Base-by-base conservation (phyloP, 2,888 invertebrate species). In the Ernsta delagoae region DNA sequence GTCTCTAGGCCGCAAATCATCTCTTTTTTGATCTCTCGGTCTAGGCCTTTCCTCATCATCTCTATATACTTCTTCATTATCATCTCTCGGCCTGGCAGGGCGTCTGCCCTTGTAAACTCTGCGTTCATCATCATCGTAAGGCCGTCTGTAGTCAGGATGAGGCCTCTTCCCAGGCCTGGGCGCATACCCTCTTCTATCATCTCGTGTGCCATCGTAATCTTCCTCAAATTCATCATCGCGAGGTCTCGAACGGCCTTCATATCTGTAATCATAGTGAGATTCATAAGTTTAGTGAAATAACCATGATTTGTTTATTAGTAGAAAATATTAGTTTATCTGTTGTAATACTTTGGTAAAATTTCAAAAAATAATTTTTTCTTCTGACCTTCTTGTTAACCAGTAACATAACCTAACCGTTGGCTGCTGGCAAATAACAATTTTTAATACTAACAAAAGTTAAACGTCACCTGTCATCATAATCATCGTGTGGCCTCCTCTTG, bases 391-490 rank as follows among this genome's bases (percentile, higher is more conserved):
- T n/a, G n/a, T n/a, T n/a, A n/a, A n/a, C n/a, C n/a, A n/a, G n/a
- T n/a, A n/a, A n/a, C n/a, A n/a, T n/a, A n/a, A n/a, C n/a, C n/a
- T n/a, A n/a, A n/a, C n/a, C n/a, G n/a, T n/a, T n/a, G n/a, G n/a
- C n/a, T n/a, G n/a, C n/a, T n/a, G n/a, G n/a, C n/a, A n/a, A n/a
- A n/a, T n/a, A n/a, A n/a, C n/a, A n/a, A n/a, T n/a, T n/a, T n/a
- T n/a, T n/a, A n/a, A n/a, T n/a, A n/a, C n/a, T n/a, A n/a, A n/a
- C n/a, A n/a, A n/a, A n/a, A n/a, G n/a, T n/a, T n/a, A n/a, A n/a
- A n/a, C n/a, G n/a, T n/a, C n/a, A 94, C 82, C 95, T 94, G 11
- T 95, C 95, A 70, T 95, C 95, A 64, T 95, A 94, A 48, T 96
- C 95, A 60, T 95, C 95, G 54, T 94, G 95, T 24, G 96, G 96